These are phyloP conservation scores for Pollicipes pollicipes DNA, from an alignment of 1,140 invertebrate species.

Conservation along the genomic window DNA sequence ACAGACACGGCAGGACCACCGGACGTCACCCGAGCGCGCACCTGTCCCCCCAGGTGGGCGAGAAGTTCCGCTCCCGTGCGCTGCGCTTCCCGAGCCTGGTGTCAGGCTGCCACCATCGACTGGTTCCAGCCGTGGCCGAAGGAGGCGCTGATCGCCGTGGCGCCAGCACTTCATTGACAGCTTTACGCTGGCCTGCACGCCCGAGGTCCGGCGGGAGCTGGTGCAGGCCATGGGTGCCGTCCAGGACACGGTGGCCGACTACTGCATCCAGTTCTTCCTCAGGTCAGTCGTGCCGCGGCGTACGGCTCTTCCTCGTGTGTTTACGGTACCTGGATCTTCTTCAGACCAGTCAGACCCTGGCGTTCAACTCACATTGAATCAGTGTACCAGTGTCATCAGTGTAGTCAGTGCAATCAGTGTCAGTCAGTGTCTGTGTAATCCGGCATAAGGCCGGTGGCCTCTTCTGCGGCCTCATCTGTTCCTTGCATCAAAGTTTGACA, in stretches of 20 bases:
- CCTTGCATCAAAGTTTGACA: too few relatives aligned
- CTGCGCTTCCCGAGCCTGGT: slow-evolving; percentile 89
- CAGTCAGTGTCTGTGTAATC: too few relatives aligned
- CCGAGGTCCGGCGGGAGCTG: slow-evolving; percentile 61
- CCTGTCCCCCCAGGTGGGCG: slow-evolving; percentile 56
- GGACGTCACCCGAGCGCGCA: too few relatives aligned
- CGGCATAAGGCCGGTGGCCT: too few relatives aligned
- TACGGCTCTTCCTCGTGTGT: too few relatives aligned
- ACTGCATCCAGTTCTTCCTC: slow-evolving; percentile 80
- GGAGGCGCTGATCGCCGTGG: slow-evolving; percentile 84
- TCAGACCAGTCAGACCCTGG: too few relatives aligned
- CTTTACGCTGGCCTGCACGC: slow-evolving; percentile 73
- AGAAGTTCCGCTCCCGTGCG: slow-evolving; percentile 42
- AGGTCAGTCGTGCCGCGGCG: slow-evolving; percentile 29
- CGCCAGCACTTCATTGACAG: slow-evolving; percentile 74
- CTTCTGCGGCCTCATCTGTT: too few relatives aligned
- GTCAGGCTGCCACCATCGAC: slow-evolving; percentile 83
- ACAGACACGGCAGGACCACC: too few relatives aligned
- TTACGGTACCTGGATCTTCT: too few relatives aligned
- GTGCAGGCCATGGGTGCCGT: slow-evolving; percentile 78
- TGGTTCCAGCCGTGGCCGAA: slow-evolving; percentile 97
- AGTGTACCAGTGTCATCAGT: too few relatives aligned
- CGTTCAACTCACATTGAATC: too few relatives aligned
- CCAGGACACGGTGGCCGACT: slow-evolving; percentile 77
- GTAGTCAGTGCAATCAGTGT: too few relatives aligned